Evolutionary conservation across 1,140 invertebrate genomes (phyloP).

Genomic region (Diachasmimorpha longicaudata): DNA sequence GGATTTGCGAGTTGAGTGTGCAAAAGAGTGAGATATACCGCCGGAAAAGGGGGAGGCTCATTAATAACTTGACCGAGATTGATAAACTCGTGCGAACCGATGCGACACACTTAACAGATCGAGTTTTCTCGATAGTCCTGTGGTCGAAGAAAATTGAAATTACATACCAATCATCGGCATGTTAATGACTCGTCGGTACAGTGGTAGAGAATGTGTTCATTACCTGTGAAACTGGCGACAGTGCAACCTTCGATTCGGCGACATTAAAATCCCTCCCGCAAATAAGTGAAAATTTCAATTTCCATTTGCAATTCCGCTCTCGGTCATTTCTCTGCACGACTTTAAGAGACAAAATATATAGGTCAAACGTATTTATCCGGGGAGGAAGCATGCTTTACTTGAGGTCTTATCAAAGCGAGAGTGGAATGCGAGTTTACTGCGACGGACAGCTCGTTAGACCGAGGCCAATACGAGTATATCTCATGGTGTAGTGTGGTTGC

Average conservation of each 20-base stretch:
- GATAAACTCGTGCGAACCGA: slow-evolving; percentile 32
- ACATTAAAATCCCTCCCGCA: neutral
- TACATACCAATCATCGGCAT: slow-evolving; percentile 26
- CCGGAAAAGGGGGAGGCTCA: slow-evolving; percentile 1
- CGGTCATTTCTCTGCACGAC: neutral
- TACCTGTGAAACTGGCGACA: neutral
- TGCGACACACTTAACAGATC: slow-evolving; percentile 31
- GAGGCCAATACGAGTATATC: slow-evolving; percentile 21
- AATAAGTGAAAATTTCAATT: too few species aligned
- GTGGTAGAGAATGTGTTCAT: too few species aligned
- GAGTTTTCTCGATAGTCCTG: slow-evolving; percentile 5
- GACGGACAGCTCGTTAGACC: slow-evolving; percentile 42
- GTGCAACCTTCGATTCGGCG: neutral
- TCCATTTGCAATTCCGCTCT: neutral
- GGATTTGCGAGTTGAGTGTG: neutral
- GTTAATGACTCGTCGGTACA: slow-evolving; percentile 7
- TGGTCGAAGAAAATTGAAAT: slow-evolving; percentile 22
- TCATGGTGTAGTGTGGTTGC: slow-evolving; percentile 18
- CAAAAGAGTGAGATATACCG: neutral
- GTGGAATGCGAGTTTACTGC: slow-evolving; percentile 25
- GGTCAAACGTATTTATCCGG: slow-evolving; percentile 18
- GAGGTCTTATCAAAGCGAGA: slow-evolving; percentile 36
- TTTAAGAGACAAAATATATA: neutral
- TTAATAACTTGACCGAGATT: slow-evolving; percentile 31
- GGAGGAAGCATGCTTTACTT: slow-evolving; percentile 13